Evolutionary conservation across 2,797 vertebrate genomes (phyloP), one percentile per base, ranked within the genome.

Genomic region (Natrix natrix): DNA sequence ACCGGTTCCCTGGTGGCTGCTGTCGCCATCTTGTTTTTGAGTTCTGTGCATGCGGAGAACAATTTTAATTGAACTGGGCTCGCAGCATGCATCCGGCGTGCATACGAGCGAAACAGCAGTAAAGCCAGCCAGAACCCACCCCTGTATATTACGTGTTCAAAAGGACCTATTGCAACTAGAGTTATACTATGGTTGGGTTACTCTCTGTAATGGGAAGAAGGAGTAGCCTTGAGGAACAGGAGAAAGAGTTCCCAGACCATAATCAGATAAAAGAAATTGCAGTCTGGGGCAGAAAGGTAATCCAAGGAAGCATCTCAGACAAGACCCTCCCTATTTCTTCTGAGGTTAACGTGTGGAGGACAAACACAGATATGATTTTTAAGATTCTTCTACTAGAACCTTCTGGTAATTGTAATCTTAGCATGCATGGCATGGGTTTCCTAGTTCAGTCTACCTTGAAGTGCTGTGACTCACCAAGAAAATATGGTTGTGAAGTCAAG

Each of bases 401-500:
- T 48, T 83, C 12, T 48, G 10, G 24, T 83, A 48, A 83, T 48
- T 48, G 78, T 24, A 83, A 43, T 83, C 37, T 83, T 83, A 12
- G 74, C 11, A 24, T 83, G 37, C 74, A 48, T 83, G 74, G 10
- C 20, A 2, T 83, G 10, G 74, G 10, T 48, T 48, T 83, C 74
- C 37, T 48, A 83, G 74, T 48, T 48, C 48, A 24, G 37, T 48
- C 37, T 48, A 12, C 20, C 4, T 83, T 83, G 78, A 48, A 83
- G 78, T 22, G 78, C 20, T 83, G 37, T 48, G 78, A 83, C 78
- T 83, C 78, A 48, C 22, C 43, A 86, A 28, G 94, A 86, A 91
- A 92, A 94, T 93, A 37, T 94, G 55, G 60, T 61, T 92, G 89
- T 37, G 55, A 37, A 93, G 63, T 20, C 96, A 90, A 88, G 63